Evolutionary conservation across 2,888 invertebrate species (phyloP).

Genomic region (Eupithecia subfuscata): DNA sequence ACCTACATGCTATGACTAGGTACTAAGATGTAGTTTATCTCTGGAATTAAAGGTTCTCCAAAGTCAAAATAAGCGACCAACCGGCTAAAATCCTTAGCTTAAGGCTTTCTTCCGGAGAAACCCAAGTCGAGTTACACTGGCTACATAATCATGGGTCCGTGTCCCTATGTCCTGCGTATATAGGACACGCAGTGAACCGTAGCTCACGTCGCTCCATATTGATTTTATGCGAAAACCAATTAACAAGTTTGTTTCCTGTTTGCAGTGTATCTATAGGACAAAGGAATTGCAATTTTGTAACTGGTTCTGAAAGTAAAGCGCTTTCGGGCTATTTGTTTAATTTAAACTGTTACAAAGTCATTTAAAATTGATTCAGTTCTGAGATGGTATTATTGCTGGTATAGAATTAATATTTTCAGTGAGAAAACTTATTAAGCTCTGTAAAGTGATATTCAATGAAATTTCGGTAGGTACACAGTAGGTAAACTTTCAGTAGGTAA

Average conservation of each 20-base stretch:
- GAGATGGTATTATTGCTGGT: neutral
- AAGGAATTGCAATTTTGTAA: constrained; percentile 19
- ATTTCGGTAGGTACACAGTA: too few relatives aligned
- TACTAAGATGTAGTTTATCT: too few relatives aligned
- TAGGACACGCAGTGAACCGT: constrained; percentile 66
- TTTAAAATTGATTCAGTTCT: neutral
- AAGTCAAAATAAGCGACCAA: too few relatives aligned
- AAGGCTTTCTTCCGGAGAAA: neutral
- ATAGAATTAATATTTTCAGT: neutral
- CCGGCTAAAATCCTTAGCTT: too few relatives aligned
- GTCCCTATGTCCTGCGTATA: constrained; percentile 45
- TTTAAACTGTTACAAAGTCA: neutral
- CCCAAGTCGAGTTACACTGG: neutral
- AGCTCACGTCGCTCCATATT: constrained; percentile 59
- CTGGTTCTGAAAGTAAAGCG: neutral
- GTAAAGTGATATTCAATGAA: too few relatives aligned
- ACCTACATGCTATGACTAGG: too few relatives aligned
- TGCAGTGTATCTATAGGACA: constrained; percentile 13
- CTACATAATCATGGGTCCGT: neutral
- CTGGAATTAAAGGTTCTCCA: too few relatives aligned
- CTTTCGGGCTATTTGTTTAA: neutral
- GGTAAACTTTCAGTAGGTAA: too few relatives aligned
- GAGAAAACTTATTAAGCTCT: neutral
- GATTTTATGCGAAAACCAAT: constrained; percentile 58
- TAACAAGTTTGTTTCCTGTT: constrained; percentile 36